Evolutionary conservation across 1,140 invertebrate genomes (phyloP).

Genomic region (Megalonaias nervosa): DNA sequence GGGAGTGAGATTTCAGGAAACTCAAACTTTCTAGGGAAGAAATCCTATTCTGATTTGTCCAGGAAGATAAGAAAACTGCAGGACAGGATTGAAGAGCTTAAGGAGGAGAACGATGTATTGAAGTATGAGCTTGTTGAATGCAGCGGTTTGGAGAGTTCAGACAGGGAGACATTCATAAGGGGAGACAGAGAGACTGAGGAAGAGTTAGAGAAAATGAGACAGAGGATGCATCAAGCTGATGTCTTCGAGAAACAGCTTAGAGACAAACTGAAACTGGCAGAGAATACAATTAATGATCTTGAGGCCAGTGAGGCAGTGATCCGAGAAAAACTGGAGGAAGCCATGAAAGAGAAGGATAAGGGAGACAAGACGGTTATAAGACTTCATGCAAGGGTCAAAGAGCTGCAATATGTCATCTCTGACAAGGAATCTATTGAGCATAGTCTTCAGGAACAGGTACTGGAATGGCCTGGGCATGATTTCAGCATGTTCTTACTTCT

Average conservation of each 20-base stretch:
- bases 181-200: no score
- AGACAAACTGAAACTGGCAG: slow-evolving; percentile 58
- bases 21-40: no score
- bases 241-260: slow-evolving; percentile 51
- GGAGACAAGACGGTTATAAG: slow-evolving; percentile 48
- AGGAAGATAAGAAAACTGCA: slow-evolving; percentile 38
- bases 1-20: no score
- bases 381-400: slow-evolving; percentile 50
- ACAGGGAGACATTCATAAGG: slow-evolving; percentile 43
- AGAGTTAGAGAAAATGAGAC: slow-evolving; percentile 48
- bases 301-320: slow-evolving; percentile 54
- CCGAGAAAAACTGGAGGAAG: slow-evolving; percentile 55
- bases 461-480: neutral
- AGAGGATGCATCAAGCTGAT: slow-evolving; percentile 54
- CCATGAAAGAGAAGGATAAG: slow-evolving; percentile 42
- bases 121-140: slow-evolving; percentile 40
- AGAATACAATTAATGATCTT: slow-evolving; percentile 60
- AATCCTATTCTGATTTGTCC: neutral
- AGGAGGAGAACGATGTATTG: slow-evolving; percentile 47
- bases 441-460: slow-evolving; percentile 61
- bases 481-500: slow-evolving; percentile 6
- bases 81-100: slow-evolving; percentile 36
- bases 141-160: slow-evolving; percentile 37
- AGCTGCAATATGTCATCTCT: slow-evolving; percentile 58
- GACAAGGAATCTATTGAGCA: slow-evolving; percentile 61